Evolutionary conservation across 64 coral and sea anemone species (phyloP).

Genomic region (Pachyseris speciosa): DNA sequence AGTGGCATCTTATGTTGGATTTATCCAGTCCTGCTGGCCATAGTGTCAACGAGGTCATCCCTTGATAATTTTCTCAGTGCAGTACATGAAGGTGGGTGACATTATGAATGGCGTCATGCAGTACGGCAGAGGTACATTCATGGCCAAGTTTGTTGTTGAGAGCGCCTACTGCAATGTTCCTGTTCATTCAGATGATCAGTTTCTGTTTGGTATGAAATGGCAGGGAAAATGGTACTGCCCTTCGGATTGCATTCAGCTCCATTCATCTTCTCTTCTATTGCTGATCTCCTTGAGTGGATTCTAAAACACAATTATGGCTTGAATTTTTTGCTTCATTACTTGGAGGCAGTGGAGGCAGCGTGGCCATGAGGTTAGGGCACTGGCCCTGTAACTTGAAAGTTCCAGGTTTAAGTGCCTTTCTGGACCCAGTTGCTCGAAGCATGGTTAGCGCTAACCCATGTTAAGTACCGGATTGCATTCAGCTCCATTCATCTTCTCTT

Average conservation of each 20-base stretch:
- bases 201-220: slow-evolving; percentile 1
- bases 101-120: not conserved
- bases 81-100: not conserved
- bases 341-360: no score
- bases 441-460: no score
- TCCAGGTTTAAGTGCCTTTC: no score
- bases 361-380: no score
- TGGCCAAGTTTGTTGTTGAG: not conserved
- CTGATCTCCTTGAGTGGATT: no score
- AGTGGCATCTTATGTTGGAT: not conserved
- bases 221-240: not conserved
- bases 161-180: not conserved
- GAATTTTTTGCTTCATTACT: not conserved
- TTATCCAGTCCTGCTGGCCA: not conserved
- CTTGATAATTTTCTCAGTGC: not conserved
- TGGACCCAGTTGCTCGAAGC: no score
- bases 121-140: not conserved
- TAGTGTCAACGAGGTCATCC: not conserved
- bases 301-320: no score
- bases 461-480: not conserved
- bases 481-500: not conserved
- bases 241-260: not conserved
- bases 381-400: no score
- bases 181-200: not conserved
- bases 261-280: not conserved